phyloP scores from a whole-genome alignment of 2,797 vertebrate genomes.

The Gorsachius magnificus region DNA sequence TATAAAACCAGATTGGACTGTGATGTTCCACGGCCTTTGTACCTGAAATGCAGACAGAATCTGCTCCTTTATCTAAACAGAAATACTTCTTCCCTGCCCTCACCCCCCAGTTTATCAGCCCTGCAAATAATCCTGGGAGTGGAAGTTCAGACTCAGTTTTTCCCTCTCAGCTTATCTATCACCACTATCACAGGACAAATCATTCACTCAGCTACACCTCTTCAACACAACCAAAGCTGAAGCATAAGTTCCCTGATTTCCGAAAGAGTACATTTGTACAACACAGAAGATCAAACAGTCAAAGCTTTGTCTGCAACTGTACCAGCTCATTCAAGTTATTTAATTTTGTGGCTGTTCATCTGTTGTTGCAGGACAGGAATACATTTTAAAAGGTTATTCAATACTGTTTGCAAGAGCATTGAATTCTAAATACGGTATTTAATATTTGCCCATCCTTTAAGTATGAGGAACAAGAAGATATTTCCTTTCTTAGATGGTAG shows the following conservation, averaged over 20 bases:
- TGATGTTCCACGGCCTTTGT: neutral
- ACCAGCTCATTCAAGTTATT: neutral
- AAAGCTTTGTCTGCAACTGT: neutral
- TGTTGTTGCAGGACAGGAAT: neutral
- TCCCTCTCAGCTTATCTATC: neutral
- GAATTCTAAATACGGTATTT: constrained; percentile 18
- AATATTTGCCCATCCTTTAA: constrained; percentile 36
- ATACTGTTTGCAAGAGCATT: neutral
- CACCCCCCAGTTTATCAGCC: neutral
- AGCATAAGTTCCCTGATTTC: neutral
- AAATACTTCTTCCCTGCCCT: neutral
- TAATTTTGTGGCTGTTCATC: neutral
- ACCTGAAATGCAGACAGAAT: neutral
- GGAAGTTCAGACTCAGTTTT: neutral
- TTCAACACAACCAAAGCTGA: neutral
- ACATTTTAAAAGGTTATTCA: neutral
- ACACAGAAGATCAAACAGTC: neutral
- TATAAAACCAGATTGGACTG: neutral
- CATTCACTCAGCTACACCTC: neutral
- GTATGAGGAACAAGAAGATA: neutral
- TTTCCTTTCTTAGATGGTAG: constrained; percentile 10
- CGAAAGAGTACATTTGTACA: neutral
- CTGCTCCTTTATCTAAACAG: constrained; percentile 11
- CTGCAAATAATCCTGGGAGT: neutral
- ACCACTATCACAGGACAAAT: neutral